Percentiles rank a stretch among this genome's conserved stretches.
Evolutionary conservation across 2,888 invertebrate genomes (phyloP).

Genomic region (Microctonus aethiopoides): DNA sequence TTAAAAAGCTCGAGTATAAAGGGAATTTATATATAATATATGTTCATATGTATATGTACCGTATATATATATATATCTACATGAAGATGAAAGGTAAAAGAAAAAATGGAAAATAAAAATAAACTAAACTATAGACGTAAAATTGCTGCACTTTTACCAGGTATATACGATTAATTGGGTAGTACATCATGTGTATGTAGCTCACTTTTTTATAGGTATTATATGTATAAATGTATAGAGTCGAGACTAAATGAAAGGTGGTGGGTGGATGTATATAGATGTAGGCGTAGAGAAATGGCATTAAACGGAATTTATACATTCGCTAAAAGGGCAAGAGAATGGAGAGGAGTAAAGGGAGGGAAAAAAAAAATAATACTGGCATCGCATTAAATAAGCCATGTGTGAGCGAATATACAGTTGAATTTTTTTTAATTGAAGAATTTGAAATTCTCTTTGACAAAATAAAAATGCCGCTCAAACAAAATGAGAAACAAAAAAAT

Average conservation of each 20-base stretch:
- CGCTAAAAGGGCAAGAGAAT: neutral
- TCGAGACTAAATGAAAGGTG: neutral
- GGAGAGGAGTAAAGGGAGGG: conserved; percentile 29
- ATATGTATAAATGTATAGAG: neutral
- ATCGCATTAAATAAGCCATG: neutral
- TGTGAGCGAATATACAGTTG: too few relatives aligned
- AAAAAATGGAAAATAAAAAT: neutral
- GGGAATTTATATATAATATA: too few relatives aligned
- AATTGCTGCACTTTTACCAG: neutral
- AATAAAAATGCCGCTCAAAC: neutral
- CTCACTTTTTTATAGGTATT: neutral
- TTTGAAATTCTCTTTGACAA: too few relatives aligned
- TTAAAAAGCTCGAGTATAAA: too few relatives aligned
- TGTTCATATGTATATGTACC: too few relatives aligned
- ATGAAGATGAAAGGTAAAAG: neutral
- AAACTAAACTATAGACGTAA: neutral
- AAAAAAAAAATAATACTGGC: neutral
- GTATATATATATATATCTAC: too few relatives aligned
- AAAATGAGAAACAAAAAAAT: neutral
- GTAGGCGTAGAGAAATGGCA: neutral
- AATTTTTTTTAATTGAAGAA: too few relatives aligned
- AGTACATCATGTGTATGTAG: neutral
- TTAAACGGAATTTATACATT: conserved; percentile 16
- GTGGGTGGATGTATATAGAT: neutral
- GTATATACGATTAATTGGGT: neutral